phyloP scores from a whole-genome alignment of 2,797 vertebrate genomes.

The Melopsittacus undulatus region DNA sequence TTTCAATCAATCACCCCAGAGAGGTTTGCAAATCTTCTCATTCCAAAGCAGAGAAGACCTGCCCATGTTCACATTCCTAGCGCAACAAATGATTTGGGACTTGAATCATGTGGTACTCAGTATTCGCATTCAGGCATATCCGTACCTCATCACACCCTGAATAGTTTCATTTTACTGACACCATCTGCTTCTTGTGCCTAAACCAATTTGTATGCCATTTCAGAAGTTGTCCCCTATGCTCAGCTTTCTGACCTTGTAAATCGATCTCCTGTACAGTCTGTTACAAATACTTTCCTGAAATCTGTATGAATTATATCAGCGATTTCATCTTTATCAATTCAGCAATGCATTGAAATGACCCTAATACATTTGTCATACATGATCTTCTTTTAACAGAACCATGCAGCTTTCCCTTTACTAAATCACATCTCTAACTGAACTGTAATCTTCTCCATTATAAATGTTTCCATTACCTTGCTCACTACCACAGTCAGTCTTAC shows the following conservation, averaged over 20 bases:
- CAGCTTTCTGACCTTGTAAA: constrained; percentile 63
- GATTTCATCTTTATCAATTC: constrained; percentile 47
- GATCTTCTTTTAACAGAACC: constrained; percentile 49
- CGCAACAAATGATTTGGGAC: constrained; percentile 42
- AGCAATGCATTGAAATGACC: constrained; percentile 40
- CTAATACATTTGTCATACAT: constrained; percentile 43
- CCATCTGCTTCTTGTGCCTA: constrained; percentile 57
- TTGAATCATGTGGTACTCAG: neutral
- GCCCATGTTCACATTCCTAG: neutral
- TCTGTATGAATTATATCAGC: constrained; percentile 49
- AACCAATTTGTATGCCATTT: constrained; percentile 55
- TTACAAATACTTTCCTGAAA: constrained; percentile 60
- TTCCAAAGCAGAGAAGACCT: neutral
- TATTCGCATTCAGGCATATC: neutral
- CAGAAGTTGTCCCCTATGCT: constrained; percentile 14
- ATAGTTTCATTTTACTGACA: constrained; percentile 59
- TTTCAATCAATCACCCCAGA: constrained; percentile 49
- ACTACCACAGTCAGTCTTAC: constrained; percentile 5
- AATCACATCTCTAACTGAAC: constrained; percentile 47
- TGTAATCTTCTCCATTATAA: constrained; percentile 31
- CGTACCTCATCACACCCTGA: constrained; percentile 20
- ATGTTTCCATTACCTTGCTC: constrained; percentile 31
- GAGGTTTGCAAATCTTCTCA: constrained; percentile 15
- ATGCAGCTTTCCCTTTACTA: constrained; percentile 16
- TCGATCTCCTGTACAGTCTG: constrained; percentile 35